Evolutionary conservation across 1,140 invertebrate species (phyloP).

Genomic region (Hycleus cichorii): DNA sequence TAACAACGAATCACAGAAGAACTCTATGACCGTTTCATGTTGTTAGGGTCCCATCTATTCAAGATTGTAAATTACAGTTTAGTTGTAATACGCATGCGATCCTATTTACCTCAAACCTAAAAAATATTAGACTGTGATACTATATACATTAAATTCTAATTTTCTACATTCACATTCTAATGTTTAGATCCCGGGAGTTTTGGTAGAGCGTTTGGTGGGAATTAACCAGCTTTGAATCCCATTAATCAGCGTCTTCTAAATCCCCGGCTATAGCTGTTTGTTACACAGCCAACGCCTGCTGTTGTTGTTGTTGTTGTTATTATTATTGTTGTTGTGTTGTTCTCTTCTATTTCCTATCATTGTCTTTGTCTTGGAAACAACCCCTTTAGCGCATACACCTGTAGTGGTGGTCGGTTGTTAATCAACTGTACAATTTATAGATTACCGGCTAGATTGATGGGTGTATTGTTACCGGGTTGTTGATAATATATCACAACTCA

Average conservation of each 20-base stretch:
- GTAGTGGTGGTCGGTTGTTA: too few relatives aligned
- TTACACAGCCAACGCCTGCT: constrained; percentile 28
- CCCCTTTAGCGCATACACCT: too few relatives aligned
- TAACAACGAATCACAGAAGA: neutral
- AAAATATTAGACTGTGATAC: constrained; percentile 23
- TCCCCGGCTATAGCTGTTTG: constrained; percentile 40
- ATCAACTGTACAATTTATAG: too few relatives aligned
- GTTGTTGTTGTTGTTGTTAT: neutral
- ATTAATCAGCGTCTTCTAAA: constrained; percentile 42
- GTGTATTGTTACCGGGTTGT: too few relatives aligned
- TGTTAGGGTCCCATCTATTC: constrained; percentile 25
- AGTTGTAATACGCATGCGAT: constrained; percentile 36
- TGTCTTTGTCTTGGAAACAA: too few relatives aligned
- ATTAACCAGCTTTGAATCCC: constrained; percentile 41
- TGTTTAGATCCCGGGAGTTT: constrained; percentile 35
- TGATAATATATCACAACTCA: too few relatives aligned
- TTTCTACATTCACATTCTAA: constrained; percentile 23
- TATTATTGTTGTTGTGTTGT: neutral
- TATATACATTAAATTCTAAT: neutral
- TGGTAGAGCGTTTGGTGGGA: constrained; percentile 42
- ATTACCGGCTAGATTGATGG: too few relatives aligned
- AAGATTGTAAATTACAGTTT: constrained; percentile 37
- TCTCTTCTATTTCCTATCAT: too few relatives aligned
- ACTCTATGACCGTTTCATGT: constrained; percentile 35
- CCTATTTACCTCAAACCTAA: constrained; percentile 15